Conservation (phyloP, 2,113 vertebrate species). For the Odontesthes bonariensis region DNA sequence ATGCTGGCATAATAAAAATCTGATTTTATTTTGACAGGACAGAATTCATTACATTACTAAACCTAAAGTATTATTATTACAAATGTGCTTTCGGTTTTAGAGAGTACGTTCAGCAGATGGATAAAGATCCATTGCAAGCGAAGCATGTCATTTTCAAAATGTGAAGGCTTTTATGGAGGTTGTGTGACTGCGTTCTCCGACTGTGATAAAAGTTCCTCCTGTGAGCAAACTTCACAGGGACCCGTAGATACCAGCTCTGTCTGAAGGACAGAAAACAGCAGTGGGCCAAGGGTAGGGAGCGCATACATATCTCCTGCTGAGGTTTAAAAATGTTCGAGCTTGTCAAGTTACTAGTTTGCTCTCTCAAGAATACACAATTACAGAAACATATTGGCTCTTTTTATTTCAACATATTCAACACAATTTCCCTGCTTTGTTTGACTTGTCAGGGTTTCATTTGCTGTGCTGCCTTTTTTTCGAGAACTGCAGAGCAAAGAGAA, state of each 20-base stretch:
- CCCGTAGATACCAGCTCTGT: constrained; percentile 12
- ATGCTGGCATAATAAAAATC: too few relatives aligned
- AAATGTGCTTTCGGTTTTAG: neutral
- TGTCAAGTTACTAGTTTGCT: constrained; percentile 7
- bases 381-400: neutral
- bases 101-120: neutral
- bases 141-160: constrained; percentile 2
- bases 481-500: constrained; percentile 29
- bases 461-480: neutral
- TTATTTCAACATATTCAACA: neutral
- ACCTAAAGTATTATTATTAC: too few relatives aligned
- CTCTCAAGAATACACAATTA: neutral
- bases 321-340: constrained; percentile 6
- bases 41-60: too few relatives aligned
- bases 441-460: neutral
- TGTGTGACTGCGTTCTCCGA: neutral
- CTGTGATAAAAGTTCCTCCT: constrained; percentile 39
- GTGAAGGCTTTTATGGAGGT: neutral
- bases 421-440: neutral
- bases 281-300: constrained; percentile 5
- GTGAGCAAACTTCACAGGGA: constrained; percentile 1
- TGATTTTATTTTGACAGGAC: too few relatives aligned
- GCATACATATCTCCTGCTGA: constrained; percentile 27
- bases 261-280: constrained; percentile 50
- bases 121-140: neutral